Evolutionary conservation across 2,113 vertebrate species (phyloP), one percentile per base, ranked within the genome.

Genomic region (Varanus komodoensis): DNA sequence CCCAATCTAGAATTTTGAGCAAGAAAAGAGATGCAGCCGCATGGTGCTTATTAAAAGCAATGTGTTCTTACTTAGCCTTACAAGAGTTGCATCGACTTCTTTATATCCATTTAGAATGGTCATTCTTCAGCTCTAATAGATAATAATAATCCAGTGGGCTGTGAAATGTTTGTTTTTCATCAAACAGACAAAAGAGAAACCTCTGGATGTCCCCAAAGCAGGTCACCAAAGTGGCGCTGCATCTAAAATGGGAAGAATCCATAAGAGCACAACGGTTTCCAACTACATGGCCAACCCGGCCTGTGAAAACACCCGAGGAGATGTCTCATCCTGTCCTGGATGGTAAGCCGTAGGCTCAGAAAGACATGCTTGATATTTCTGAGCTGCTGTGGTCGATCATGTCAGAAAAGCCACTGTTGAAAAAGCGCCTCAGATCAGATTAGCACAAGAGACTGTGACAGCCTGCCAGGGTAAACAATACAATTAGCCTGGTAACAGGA

Each of bases 381-480:
- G 84, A 89, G 69, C 89, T 93, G 93, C 92, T 95, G 92, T 86
- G 0, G 2, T 75, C 84, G 1, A 90, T 93, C 93, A 93, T 8
- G 75, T 93, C 93, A 92, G 50, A 91, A 93, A 93, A 68, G 0
- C 50, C 88, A 5, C 69, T 17, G 79, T 69, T 81, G 32, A 86
- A 93, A 81, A 90, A 38, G 19, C 64, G 82, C 89, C 89, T 91
- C 0, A 0, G 2, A 61, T 87, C 91, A 23, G 80, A 89, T 87
- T 89, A 90, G 75, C 80, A 85, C 81, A 32, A 32, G 84, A 38
- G 50, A 74, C 88, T 0, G 0, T 91, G 94, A 94, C 88, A 91
- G 86, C 74, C 0, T 0, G 48, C 80, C 0, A 0, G 74, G 7
- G 57, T 54, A 71, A 77, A 69, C 87, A 89, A 75, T 85, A 83